A percentile compares a stretch with the other conserved stretches of the same genome.
phyloP scores from a whole-genome alignment of 2,113 vertebrate genomes.

The Oxyruncus cristatus region DNA sequence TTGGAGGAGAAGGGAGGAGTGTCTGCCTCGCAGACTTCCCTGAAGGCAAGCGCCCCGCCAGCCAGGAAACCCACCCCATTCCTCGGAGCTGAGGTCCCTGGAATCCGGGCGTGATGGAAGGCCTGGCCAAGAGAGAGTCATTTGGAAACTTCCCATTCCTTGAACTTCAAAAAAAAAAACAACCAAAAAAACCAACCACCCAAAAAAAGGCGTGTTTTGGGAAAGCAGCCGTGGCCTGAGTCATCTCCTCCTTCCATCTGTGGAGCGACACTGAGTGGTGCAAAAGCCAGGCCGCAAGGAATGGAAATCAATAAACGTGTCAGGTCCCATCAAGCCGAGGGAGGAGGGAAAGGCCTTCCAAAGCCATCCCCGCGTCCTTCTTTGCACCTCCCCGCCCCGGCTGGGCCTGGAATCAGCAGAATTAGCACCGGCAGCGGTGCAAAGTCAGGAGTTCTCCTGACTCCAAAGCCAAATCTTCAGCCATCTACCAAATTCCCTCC shows the following conservation, averaged over 20 bases:
- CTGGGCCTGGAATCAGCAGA: background rate
- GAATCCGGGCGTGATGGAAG: background rate
- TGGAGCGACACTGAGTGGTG: constrained; percentile 6
- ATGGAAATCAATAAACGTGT: constrained; percentile 43
- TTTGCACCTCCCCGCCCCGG: constrained; percentile 9
- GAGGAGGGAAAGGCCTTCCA: background rate
- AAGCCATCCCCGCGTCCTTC: background rate
- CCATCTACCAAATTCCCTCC: background rate
- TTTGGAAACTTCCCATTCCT: background rate
- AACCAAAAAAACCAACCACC: background rate
- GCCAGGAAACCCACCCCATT: constrained; percentile 15
- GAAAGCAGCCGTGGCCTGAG: constrained; percentile 44
- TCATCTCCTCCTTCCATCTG: constrained; percentile 39
- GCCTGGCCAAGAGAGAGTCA: background rate
- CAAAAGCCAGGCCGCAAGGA: background rate
- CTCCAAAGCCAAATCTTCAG: background rate
- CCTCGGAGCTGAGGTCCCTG: constrained; percentile 12
- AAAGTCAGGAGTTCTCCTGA: background rate
- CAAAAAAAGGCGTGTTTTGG: constrained; percentile 20
- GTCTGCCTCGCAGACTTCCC: background rate
- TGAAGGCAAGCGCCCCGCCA: background rate
- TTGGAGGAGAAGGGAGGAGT: background rate
- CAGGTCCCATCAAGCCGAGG: background rate
- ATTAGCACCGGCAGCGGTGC: background rate
- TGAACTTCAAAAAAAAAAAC: background rate